Conservation (phyloP, 2,888 invertebrate species). For the Nysson spinosus region DNA sequence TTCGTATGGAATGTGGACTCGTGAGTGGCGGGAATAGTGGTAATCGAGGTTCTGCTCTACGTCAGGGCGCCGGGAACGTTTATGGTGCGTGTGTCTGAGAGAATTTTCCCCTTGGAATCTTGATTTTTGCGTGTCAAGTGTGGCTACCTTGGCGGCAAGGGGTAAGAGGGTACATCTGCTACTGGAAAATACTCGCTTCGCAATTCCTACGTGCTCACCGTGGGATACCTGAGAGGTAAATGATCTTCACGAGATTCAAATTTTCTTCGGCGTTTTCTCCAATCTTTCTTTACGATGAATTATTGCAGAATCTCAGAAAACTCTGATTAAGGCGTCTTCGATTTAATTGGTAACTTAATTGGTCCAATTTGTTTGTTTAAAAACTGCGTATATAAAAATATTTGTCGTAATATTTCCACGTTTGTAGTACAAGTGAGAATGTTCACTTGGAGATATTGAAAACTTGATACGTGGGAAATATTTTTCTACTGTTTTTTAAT, state of each 20-base stretch:
- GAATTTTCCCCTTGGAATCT: conserved; percentile 36
- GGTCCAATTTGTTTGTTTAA: too few species aligned
- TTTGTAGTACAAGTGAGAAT: too few species aligned
- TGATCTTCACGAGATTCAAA: not conserved
- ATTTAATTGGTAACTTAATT: too few species aligned
- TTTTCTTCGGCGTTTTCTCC: not conserved
- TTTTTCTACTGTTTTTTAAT: too few species aligned
- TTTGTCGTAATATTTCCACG: too few species aligned
- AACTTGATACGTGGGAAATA: too few species aligned
- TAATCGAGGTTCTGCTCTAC: conserved; percentile 40
- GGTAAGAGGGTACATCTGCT: conserved; percentile 33
- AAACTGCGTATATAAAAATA: too few species aligned
- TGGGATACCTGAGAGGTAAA: conserved; percentile 53
- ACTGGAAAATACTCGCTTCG: conserved; percentile 44
- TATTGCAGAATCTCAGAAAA: too few species aligned
- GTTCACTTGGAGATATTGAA: too few species aligned
- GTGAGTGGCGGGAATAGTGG: conserved; percentile 39
- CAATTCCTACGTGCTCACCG: conserved; percentile 40
- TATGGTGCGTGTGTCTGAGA: conserved; percentile 30
- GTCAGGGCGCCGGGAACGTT: conserved; percentile 22
- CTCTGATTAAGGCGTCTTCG: too few species aligned
- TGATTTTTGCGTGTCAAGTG: conserved; percentile 44
- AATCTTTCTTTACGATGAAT: too few species aligned
- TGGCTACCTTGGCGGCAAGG: conserved; percentile 2
- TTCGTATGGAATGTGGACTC: conserved; percentile 8